phyloP scores from a whole-genome alignment of 2,888 invertebrate species.

The Drosophila multiciliata region DNA sequence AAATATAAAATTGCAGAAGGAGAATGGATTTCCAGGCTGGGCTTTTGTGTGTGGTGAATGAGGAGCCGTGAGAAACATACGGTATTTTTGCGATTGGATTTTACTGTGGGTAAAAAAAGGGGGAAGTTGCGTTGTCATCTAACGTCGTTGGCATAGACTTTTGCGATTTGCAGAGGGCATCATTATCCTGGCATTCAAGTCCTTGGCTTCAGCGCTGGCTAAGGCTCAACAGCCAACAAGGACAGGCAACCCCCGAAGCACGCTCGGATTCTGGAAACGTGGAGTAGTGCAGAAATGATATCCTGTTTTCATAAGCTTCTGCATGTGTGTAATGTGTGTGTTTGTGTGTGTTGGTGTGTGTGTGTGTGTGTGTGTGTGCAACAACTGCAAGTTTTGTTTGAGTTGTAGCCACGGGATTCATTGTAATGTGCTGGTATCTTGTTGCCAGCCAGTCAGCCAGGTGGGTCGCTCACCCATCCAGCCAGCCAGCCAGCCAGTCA shows the following conservation, averaged over 20 bases:
- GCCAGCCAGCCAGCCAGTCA: constrained; percentile 16
- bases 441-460: constrained; percentile 55
- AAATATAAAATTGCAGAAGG: no score
- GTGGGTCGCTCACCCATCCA: constrained; percentile 11
- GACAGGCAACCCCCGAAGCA: constrained; percentile 7
- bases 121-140: constrained; percentile 17
- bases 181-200: constrained; percentile 66
- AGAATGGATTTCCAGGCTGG: background rate
- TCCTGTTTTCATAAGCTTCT: constrained; percentile 60
- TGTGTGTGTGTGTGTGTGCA: constrained; percentile 40
- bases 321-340: constrained; percentile 11
- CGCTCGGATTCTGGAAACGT: constrained; percentile 16
- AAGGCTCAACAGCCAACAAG: constrained; percentile 20
- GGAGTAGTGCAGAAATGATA: constrained; percentile 56
- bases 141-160: constrained; percentile 41
- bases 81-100: constrained; percentile 25
- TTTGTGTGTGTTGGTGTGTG: constrained; percentile 5
- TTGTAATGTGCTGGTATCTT: constrained; percentile 77
- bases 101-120: background rate
- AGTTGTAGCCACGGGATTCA: constrained; percentile 74
- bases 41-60: constrained; percentile 28
- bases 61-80: constrained; percentile 24
- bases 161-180: constrained; percentile 43
- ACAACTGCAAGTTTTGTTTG: constrained; percentile 74
- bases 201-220: constrained; percentile 25